A percentile compares a stretch with the other conserved stretches of the same genome.
Evolutionary conservation across 2,113 vertebrate species (phyloP).

Genomic region (Carassius auratus): DNA sequence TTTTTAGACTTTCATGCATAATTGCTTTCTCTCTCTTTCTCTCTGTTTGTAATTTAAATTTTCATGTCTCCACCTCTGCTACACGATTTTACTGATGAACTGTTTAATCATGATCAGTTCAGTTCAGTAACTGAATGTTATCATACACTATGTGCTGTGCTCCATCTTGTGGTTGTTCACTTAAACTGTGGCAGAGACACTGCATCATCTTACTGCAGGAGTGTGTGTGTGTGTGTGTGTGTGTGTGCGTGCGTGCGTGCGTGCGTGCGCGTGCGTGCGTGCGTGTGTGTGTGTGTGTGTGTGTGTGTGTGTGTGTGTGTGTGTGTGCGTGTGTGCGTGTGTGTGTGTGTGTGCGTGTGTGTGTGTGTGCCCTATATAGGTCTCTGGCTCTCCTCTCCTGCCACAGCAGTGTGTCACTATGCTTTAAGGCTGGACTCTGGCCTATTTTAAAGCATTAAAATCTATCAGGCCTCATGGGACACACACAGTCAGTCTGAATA

Average conservation of each 20-base stretch:
- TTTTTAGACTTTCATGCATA: neutral
- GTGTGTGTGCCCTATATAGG: neutral
- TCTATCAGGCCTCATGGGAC: neutral
- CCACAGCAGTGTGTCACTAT: slow-evolving; percentile 16
- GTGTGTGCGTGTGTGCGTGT: too few species aligned
- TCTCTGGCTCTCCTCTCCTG: neutral
- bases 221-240: neutral
- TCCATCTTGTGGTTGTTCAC: slow-evolving; percentile 40
- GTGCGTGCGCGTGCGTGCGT: too few species aligned
- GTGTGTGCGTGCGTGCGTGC: neutral
- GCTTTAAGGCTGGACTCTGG: slow-evolving; percentile 19
- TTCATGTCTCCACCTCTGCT: too few species aligned
- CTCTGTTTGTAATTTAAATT: neutral
- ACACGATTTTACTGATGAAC: neutral
- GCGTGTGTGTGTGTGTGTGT: neutral
- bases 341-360: neutral
- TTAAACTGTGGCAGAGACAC: slow-evolving; percentile 60
- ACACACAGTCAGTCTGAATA: neutral
- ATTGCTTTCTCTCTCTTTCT: neutral
- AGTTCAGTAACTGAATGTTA: neutral
- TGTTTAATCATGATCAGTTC: too few species aligned
- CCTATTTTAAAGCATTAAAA: slow-evolving; percentile 31
- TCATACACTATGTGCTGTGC: neutral
- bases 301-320: neutral
- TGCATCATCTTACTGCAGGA: neutral